Evolutionary conservation across 2,888 invertebrate genomes (phyloP).

Genomic region (Venusia cambrica): DNA sequence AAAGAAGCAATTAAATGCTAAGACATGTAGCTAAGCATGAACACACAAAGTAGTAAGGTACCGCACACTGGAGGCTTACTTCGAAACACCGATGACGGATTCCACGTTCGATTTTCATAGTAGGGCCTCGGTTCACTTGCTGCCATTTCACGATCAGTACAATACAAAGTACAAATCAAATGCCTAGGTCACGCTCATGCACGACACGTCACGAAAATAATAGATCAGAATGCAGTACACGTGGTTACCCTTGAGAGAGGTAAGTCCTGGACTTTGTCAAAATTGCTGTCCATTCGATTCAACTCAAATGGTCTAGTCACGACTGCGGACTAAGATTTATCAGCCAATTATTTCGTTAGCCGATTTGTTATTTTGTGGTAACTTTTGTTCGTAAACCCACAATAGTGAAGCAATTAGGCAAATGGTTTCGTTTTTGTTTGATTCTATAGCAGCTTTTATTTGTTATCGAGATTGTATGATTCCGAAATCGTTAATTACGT

Average conservation of each 20-base stretch:
- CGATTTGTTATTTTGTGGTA: slow-evolving; percentile 43
- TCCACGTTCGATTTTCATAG: no score
- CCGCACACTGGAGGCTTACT: no score
- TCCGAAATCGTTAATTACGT: slow-evolving; percentile 6
- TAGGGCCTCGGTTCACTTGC: slow-evolving; percentile 33
- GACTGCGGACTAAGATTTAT: slow-evolving; percentile 54
- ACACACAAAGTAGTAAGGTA: no score
- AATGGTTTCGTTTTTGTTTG: slow-evolving; percentile 2
- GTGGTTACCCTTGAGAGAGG: slow-evolving; percentile 60
- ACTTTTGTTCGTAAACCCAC: slow-evolving; percentile 20
- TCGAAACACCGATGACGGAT: no score
- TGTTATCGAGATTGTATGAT: not conserved
- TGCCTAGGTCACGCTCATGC: slow-evolving; percentile 67
- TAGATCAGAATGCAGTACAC: slow-evolving; percentile 37
- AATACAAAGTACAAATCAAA: slow-evolving; percentile 48
- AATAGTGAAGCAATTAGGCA: slow-evolving; percentile 5
- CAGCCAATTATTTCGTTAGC: slow-evolving; percentile 41
- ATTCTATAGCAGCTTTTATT: slow-evolving; percentile 3
- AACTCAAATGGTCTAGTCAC: slow-evolving; percentile 60
- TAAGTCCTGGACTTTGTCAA: slow-evolving; percentile 61
- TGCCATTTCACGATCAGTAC: slow-evolving; percentile 45
- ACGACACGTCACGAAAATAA: slow-evolving; percentile 47
- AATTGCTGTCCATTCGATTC: slow-evolving; percentile 45
- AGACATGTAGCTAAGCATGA: no score
- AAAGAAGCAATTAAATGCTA: no score